phyloP scores from a whole-genome alignment of 2,888 invertebrate species.

The Nemoura dubitans region DNA sequence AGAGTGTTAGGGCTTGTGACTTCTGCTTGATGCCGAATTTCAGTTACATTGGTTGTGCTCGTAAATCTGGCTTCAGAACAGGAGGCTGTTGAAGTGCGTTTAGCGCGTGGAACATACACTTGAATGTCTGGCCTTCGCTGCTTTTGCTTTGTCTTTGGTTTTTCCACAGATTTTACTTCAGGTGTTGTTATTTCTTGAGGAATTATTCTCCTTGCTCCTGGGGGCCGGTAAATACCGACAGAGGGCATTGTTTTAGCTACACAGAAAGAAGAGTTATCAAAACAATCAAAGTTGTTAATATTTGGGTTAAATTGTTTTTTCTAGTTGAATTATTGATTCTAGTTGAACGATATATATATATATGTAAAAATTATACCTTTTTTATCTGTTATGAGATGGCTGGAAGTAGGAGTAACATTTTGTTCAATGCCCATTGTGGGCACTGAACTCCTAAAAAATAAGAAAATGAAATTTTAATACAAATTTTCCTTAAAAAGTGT shows the following conservation, averaged over 20 bases:
- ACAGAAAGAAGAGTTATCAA: background rate
- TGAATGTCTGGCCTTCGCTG: slow-evolving; percentile 77
- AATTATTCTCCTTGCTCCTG: slow-evolving; percentile 60
- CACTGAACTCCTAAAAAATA: background rate
- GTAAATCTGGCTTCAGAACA: background rate
- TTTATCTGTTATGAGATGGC: background rate
- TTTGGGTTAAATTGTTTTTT: background rate
- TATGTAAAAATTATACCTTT: background rate
- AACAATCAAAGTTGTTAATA: too few relatives aligned
- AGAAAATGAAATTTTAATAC: background rate
- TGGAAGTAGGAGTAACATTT: background rate
- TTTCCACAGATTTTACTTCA: background rate
- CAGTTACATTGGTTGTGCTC: background rate
- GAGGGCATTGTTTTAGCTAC: slow-evolving; percentile 45
- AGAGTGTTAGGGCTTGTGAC: background rate
- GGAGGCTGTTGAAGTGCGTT: slow-evolving; percentile 58
- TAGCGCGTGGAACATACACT: slow-evolving; percentile 79
- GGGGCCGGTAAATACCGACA: slow-evolving; percentile 63
- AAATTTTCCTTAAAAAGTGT: background rate
- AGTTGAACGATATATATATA: background rate
- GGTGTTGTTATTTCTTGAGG: slow-evolving; percentile 21
- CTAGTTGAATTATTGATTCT: background rate
- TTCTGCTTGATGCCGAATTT: background rate
- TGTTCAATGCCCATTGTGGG: slow-evolving; percentile 17
- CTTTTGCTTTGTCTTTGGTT: slow-evolving; percentile 34